Evolutionary conservation across 2,888 invertebrate species (phyloP).

Genomic region (Sepioteuthis lessoniana): DNA sequence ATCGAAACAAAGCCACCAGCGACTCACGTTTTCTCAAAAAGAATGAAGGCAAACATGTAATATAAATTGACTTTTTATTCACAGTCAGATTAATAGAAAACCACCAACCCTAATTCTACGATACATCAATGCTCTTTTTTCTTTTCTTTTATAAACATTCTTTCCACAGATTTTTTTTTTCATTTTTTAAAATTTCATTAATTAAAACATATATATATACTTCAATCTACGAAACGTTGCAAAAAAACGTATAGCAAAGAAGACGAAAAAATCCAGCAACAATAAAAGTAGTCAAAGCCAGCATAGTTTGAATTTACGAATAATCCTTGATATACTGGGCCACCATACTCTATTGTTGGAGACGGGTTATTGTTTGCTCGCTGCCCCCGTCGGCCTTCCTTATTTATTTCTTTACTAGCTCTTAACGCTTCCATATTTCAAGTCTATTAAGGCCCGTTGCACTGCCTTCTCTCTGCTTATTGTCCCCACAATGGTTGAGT

Average conservation of each 20-base stretch:
- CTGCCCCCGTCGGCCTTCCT: slow-evolving; percentile 17
- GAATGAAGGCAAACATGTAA: neutral
- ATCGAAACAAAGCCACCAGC: neutral
- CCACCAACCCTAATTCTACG: neutral
- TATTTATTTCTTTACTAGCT: neutral
- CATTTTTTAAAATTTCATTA: neutral
- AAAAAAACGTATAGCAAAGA: neutral
- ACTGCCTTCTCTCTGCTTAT: slow-evolving; percentile 13
- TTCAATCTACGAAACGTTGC: neutral
- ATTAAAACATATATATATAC: neutral
- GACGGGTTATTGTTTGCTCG: neutral
- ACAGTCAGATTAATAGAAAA: neutral
- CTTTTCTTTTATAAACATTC: neutral
- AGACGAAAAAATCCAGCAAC: neutral
- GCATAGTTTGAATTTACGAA: neutral
- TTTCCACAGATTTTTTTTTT: neutral
- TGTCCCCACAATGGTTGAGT: neutral
- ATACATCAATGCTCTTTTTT: too few species aligned
- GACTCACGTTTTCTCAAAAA: neutral
- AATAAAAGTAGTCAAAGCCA: neutral
- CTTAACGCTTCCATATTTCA: neutral
- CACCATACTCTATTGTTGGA: neutral
- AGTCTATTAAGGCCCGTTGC: slow-evolving; percentile 20
- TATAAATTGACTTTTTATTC: neutral
- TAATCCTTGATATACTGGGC: slow-evolving; percentile 33